A percentile compares a stretch with the other conserved stretches of the same genome.
These are phyloP conservation scores for Monochamus saltuarius DNA, from an alignment of 1,140 invertebrate species.

Conservation along the genomic window DNA sequence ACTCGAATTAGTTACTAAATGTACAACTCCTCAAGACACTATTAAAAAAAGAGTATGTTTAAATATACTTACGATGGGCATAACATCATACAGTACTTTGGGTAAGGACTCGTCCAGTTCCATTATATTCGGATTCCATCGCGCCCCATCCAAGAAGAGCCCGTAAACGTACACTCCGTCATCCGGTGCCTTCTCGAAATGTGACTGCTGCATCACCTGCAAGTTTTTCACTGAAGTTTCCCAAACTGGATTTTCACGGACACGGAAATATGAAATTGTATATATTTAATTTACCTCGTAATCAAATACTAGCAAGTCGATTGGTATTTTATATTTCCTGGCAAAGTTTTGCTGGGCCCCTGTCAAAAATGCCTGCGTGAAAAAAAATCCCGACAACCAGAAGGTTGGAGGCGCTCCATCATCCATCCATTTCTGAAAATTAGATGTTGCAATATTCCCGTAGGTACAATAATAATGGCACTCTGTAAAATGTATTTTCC, in stretches of 20 bases:
- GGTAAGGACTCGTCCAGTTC: constrained; percentile 77
- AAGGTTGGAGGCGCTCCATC: constrained; percentile 78
- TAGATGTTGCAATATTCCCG: too few species aligned
- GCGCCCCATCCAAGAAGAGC: constrained; percentile 83
- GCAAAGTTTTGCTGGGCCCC: constrained; percentile 93
- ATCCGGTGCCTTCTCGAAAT: constrained; percentile 58
- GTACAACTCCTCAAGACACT: too few species aligned
- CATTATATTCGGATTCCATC: constrained; percentile 72
- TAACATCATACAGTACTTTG: constrained; percentile 77
- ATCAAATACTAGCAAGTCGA: constrained; percentile 85
- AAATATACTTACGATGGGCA: constrained; percentile 69
- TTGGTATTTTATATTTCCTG: constrained; percentile 86
- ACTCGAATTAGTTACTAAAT: too few species aligned
- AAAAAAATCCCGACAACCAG: constrained; percentile 95
- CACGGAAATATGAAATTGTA: neutral
- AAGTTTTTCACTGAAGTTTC: neutral
- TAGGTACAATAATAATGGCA: too few species aligned
- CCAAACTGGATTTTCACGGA: neutral
- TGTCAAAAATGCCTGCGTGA: constrained; percentile 94
- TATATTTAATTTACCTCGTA: constrained; percentile 62
- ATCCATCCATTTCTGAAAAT: constrained; percentile 76
- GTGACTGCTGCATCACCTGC: constrained; percentile 54
- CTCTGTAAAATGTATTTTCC: too few species aligned
- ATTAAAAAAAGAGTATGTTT: neutral
- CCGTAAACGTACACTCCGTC: constrained; percentile 87